Base-by-base conservation (phyloP, 2,888 invertebrate species). In the Phytoseiulus persimilis region DNA sequence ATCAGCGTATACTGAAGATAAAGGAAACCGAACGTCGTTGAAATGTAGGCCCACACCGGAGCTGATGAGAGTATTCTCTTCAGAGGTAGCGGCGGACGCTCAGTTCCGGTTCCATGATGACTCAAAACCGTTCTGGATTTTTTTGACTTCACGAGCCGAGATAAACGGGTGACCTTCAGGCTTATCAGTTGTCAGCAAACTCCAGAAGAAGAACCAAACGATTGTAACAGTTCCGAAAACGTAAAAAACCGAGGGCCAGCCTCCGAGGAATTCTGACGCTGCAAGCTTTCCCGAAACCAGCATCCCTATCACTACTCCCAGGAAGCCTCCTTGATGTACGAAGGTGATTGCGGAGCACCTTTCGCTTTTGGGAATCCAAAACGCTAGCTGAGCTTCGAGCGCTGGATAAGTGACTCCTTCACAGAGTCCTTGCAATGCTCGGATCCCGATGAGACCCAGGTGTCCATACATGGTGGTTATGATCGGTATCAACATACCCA, bases 1-100 rank as follows among this genome's bases (percentile, higher is more conserved):
- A 96, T 94, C 91, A 96, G 93, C 95, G 96, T 96, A 93, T 96
- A 96, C 95, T 96, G 96, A 90, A 96, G 96, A 94, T 96, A 95
- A 91, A 95, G 95, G 91, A 96, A 95, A 0, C 95, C 95, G 91
- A 95, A 94, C 92, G 96, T 96, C 0, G 95, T 95, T 0, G 95
- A 92, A 0, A 96, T 92, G 6, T 96, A 93, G 0, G 96, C 95
- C 94, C 95, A 95, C 92, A 95, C 94, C 0, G 95, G 95, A 0
- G 94, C 91, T 0, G 95, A 95, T 0, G 94, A 94, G 6, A 94
- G 92, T 28, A 96, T 95, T 46, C 93, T 92, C 28, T 92, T 91
- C 96, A 96, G 96, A 0, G 96, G 96, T 31, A 90, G 89, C 32
- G 18, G 83, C 6, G 83, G 33, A 18, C 31, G 33, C 18, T 18